A percentile compares a stretch with the other conserved stretches of the same genome.
These are phyloP conservation scores for Alfaro cultratus DNA, from an alignment of 2,797 vertebrate species.

Conservation along the genomic window DNA sequence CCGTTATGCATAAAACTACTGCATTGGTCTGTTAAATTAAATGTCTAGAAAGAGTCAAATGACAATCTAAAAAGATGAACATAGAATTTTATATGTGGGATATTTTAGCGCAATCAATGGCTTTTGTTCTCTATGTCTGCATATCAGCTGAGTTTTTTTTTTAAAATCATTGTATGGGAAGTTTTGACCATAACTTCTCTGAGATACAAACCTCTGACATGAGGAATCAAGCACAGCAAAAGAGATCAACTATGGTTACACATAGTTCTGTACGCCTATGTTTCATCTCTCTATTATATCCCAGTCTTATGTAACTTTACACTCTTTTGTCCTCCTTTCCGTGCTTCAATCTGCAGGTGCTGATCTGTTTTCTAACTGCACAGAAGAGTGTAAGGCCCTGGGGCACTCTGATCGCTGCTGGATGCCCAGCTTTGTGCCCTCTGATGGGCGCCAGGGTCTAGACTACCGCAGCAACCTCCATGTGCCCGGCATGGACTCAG, in stretches of 20 bases:
- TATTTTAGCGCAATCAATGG: background rate
- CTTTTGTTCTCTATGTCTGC: background rate
- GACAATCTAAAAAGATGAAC: background rate
- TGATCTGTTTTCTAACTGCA: constrained; percentile 98
- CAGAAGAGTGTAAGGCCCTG: constrained; percentile 97
- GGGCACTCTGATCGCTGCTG: constrained; percentile 99
- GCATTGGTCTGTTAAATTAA: background rate
- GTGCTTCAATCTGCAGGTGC: constrained; percentile 77
- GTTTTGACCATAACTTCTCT: constrained; percentile 23
- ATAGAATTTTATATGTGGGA: background rate
- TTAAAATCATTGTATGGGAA: background rate
- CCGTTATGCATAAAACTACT: background rate
- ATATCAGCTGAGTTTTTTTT: background rate
- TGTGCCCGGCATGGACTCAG: constrained; percentile 97
- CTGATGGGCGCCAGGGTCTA: constrained; percentile 92
- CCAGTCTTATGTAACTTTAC: background rate
- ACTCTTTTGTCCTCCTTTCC: background rate
- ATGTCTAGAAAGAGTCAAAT: background rate
- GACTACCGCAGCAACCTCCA: constrained; percentile 99
- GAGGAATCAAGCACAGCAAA: constrained; percentile 28
- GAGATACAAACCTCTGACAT: constrained; percentile 20
- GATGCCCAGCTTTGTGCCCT: constrained; percentile 96
- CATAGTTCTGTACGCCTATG: background rate
- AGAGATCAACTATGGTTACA: background rate
- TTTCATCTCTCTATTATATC: background rate